Base-by-base conservation (phyloP, 2,113 vertebrate species). In the Laticauda colubrina region DNA sequence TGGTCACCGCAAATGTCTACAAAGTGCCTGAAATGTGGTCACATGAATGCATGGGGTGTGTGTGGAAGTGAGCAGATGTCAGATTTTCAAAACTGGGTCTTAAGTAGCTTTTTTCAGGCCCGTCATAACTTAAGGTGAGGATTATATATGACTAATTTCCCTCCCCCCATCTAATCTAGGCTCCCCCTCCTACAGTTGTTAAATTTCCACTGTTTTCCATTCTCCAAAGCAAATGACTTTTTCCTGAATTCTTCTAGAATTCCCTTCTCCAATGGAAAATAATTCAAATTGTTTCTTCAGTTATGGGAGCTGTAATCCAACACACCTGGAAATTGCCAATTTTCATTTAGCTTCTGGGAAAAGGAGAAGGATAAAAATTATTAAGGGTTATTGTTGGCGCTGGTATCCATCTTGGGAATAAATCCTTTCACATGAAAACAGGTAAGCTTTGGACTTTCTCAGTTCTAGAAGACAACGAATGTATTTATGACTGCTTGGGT, bases 391-490 rank as follows among this genome's bases (percentile, higher is more conserved):
- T 56, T 34, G 85, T 18, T 90, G 88, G 88, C 55, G 88, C 88
- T 86, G 89, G 55, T 43, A 14, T 81, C 88, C 88, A 51, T 9
- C 9, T 48, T 89, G 69, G 29, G 1, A 48, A 85, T 51, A 57
- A n/a, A 26, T 56, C 26, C 3, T 23, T 18, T 29, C 39, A 24
- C 2, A 24, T 7, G 4, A 51, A 51, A 21, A 15, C 6, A 14
- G 2, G 9, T 3, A 5, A 20, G 5, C 29, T 5, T 43, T 75
- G 48, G n/a, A 64, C 12, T 23, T 89, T 51, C 55, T 93, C 69
- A n/a, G 48, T 54, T 87, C 89, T 55, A n/a, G 39, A 90, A 93
- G 43, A 87, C 29, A 26, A 87, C 81, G 87, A 86, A 61, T 54
- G 15, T 93, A 90, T 93, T 43, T 87, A 87, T 93, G 86, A 56